phyloP scores from a whole-genome alignment of 2,888 invertebrate genomes.

The Megaustenia siamemsis region DNA sequence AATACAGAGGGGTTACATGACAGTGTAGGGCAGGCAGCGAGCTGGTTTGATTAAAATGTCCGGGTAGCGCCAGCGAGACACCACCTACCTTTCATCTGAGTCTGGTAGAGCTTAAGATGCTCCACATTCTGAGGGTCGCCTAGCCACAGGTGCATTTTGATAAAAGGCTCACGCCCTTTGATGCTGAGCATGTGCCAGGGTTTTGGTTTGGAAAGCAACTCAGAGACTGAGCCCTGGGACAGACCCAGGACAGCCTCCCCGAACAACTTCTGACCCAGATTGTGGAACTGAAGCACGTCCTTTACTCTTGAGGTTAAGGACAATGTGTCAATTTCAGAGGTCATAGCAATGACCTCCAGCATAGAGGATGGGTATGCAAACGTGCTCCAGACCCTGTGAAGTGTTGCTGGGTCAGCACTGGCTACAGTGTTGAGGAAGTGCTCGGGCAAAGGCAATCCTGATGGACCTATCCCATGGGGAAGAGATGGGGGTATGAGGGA shows the following conservation, averaged over 20 bases:
- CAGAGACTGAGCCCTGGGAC: conserved; percentile 95
- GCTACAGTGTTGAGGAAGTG: conserved; percentile 27
- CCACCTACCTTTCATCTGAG: conserved; percentile 78
- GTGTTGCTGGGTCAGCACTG: conserved; percentile 13
- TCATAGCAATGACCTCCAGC: conserved; percentile 97
- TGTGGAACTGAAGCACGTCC: conserved; percentile 96
- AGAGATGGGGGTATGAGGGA: conserved; percentile 85
- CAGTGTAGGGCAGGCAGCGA: conserved; percentile 42
- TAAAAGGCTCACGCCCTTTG: conserved; percentile 90
- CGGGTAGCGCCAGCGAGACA: conserved; percentile 50
- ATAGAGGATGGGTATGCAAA: conserved; percentile 89
- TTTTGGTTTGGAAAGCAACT: conserved; percentile 97
- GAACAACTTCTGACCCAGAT: conserved; percentile 97
- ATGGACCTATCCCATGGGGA: conserved; percentile 82
- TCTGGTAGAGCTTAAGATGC: conserved; percentile 85
- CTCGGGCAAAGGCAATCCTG: conserved; percentile 46
- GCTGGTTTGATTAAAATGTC: conserved; percentile 26
- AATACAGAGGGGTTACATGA: conserved; percentile 48
- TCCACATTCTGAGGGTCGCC: conserved; percentile 97
- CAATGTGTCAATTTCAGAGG: conserved; percentile 97
- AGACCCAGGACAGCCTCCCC: conserved; percentile 98
- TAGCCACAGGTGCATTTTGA: conserved; percentile 90
- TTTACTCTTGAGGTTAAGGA: conserved; percentile 97
- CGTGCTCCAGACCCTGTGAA: conserved; percentile 42
- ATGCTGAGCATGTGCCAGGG: conserved; percentile 99